Evolutionary conservation across 1,140 invertebrate genomes (phyloP), one percentile per base, ranked within the genome.

Genomic region (Temnothorax longispinosus): DNA sequence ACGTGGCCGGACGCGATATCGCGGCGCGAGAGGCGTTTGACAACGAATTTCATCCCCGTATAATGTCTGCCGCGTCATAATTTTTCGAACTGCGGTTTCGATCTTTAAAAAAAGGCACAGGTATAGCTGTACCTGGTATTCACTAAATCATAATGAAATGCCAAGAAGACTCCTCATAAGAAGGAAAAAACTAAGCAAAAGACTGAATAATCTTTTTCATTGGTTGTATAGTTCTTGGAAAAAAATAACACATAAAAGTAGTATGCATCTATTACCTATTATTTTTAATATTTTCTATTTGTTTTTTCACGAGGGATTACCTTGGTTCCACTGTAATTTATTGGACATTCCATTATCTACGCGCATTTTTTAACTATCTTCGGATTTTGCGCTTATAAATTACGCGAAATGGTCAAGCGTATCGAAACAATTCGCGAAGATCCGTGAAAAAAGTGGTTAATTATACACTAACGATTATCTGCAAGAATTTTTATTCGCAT

Each of bases 21-120:
- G 76, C 69, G 47, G 13, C 60, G 47, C 76, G 62, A 50, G 13
- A 56, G 50, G 65, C 64, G 47, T 71, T 56, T 32, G 58, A 35
- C 18, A 11, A 58, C 13, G 15, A 27, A 54, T 82, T 58, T 35
- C 54, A 27, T 35, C 54, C 27, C 18, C 15, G 27, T 38, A 27
- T 27, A 21, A 52, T 69, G 8, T 3, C 18, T 65, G n/a, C n/a
- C 27, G 27, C 44, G 27, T 1, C 54, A 6, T 21, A 32, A 50
- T 71, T 81, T 81, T 41, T 35, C 50, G 7, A 32, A 52, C 60
- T 27, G 11, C 35, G 7, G 2, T 65, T 0, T 38, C 38, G 35
- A 58, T 38, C 15, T 15, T 77, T 21, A 2, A 67, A 64, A 54
- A 15, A 35, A 13, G 3, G 15, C 18, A 11, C 15, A 15, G 7